Conservation (phyloP, 2,113 vertebrate genomes). For the Pungitius pungitius region DNA sequence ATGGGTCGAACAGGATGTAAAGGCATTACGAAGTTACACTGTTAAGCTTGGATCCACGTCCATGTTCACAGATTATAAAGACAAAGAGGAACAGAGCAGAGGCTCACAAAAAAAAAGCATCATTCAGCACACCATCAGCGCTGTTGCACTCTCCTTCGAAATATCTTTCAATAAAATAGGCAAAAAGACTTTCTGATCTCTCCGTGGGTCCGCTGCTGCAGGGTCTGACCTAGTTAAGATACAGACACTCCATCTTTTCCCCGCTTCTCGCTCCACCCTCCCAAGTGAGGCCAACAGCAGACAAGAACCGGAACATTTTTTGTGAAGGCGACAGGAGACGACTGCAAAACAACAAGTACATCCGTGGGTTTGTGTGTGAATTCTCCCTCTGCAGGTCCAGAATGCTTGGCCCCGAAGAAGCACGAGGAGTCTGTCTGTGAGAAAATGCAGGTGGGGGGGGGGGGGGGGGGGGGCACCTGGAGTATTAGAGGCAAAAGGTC, state of each 20-base stretch:
- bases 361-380: not conserved
- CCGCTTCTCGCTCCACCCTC: conserved; percentile 10
- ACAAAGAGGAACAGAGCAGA: not conserved
- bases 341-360: not conserved
- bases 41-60: not conserved
- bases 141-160: not conserved
- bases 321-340: not conserved
- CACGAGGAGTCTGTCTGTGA: not conserved
- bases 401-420: not conserved
- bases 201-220: conserved; percentile 26
- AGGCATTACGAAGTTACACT: not conserved
- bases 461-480: too few species aligned
- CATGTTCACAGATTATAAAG: not conserved
- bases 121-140: not conserved
- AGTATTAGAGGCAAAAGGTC: not conserved
- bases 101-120: not conserved
- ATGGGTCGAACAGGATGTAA: not conserved
- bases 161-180: conserved; percentile 21
- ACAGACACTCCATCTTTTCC: conserved; percentile 12
- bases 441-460: not conserved
- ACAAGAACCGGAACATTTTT: not conserved
- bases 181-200: conserved; percentile 18
- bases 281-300: conserved; percentile 35
- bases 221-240: conserved; percentile 63
- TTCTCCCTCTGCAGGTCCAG: not conserved